phyloP scores from a whole-genome alignment of 2,797 vertebrate species.

The Babyrousa celebensis region DNA sequence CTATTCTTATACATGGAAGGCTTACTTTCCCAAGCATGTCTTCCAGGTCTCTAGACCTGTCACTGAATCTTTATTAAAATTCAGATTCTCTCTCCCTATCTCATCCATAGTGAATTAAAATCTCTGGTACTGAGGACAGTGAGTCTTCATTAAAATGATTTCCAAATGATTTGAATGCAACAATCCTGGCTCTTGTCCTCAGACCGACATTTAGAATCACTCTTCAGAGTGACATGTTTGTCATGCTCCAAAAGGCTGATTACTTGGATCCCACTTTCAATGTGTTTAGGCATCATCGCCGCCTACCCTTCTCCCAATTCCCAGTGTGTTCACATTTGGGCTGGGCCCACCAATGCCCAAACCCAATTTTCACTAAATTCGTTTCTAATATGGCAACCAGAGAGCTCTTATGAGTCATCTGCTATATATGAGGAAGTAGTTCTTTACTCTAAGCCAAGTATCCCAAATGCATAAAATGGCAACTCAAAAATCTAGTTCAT shows the following conservation, averaged over 20 bases:
- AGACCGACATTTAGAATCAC: background rate
- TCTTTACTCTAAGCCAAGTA: background rate
- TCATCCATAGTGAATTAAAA: background rate
- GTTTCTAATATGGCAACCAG: background rate
- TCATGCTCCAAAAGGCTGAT: background rate
- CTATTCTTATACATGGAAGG: background rate
- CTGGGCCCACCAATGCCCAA: background rate
- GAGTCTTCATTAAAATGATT: conserved; percentile 8
- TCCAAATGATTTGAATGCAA: background rate
- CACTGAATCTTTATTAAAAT: background rate
- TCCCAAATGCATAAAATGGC: background rate
- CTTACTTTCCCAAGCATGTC: background rate
- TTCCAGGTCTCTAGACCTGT: background rate
- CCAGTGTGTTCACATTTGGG: background rate
- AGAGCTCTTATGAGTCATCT: background rate
- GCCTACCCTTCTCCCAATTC: background rate
- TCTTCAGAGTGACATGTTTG: background rate
- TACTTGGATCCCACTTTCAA: background rate
- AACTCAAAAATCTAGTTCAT: background rate
- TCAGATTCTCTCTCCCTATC: background rate
- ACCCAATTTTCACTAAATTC: background rate
- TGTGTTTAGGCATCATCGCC: background rate
- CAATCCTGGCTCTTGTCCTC: background rate
- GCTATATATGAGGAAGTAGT: background rate
- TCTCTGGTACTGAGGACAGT: background rate